Evolutionary conservation across 2,888 invertebrate species (phyloP).

Genomic region (Aromia moschata): DNA sequence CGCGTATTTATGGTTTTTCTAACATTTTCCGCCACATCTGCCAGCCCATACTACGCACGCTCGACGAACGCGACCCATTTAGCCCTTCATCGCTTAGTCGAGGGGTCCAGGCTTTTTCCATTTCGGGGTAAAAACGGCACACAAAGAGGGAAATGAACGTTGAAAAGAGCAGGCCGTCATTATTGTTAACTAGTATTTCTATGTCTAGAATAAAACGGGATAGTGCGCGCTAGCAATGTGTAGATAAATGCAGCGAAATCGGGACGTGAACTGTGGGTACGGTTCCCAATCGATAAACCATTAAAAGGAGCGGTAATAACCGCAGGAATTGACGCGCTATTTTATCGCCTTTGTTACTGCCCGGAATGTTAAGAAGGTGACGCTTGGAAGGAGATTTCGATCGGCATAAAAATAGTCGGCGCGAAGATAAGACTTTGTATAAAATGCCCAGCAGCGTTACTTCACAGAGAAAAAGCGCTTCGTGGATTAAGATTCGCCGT

Average conservation of each 20-base stretch:
- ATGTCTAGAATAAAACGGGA: background rate
- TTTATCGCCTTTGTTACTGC: slow-evolving; percentile 7
- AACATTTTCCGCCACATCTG: slow-evolving; percentile 34
- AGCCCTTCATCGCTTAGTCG: background rate
- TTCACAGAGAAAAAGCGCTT: no score
- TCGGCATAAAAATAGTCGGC: background rate
- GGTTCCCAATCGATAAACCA: slow-evolving; percentile 6
- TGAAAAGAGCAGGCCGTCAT: slow-evolving; percentile 11
- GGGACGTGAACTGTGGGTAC: background rate
- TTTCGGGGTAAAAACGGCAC: slow-evolving; percentile 16
- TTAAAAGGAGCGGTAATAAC: slow-evolving; percentile 5
- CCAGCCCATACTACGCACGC: slow-evolving; percentile 25
- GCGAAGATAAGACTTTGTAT: background rate
- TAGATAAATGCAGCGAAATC: background rate
- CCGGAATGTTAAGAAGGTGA: background rate
- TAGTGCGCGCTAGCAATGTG: slow-evolving; percentile 4
- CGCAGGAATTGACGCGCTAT: slow-evolving; percentile 1
- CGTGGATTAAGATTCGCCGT: no score
- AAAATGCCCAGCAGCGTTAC: no score
- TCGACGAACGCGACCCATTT: slow-evolving; percentile 28
- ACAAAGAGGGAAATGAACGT: slow-evolving; percentile 4
- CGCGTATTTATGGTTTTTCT: slow-evolving; percentile 27
- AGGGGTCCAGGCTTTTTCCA: background rate
- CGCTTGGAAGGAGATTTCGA: background rate
- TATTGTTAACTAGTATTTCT: slow-evolving; percentile 3